These are phyloP conservation scores for Hippolais icterina DNA, from an alignment of 2,113 vertebrate species.

Conservation along the genomic window DNA sequence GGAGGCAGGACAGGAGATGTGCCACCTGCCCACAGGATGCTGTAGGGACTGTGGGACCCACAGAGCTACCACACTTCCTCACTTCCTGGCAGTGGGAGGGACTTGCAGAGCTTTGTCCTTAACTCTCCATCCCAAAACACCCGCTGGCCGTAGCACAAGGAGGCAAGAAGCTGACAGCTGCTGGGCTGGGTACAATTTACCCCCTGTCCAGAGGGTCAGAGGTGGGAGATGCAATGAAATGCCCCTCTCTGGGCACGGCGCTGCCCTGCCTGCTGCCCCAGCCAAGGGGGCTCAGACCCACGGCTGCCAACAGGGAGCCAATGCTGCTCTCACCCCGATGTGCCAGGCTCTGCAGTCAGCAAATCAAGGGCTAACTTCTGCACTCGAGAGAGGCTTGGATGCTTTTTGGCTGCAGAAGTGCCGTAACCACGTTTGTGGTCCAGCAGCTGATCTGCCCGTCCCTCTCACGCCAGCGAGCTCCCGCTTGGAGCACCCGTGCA, in stretches of 20 bases:
- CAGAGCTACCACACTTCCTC: not conserved
- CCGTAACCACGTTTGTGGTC: fast-evolving
- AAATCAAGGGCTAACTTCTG: not conserved
- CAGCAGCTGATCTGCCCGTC: not conserved
- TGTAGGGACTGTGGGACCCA: not conserved
- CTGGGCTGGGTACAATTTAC: not conserved
- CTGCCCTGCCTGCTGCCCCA: not conserved
- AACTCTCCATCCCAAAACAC: not conserved
- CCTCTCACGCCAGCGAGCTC: fast-evolving
- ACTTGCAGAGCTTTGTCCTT: not conserved
- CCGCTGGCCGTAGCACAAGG: fast-evolving
- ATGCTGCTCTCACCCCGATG: fast-evolving
- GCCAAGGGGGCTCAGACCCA: not conserved
- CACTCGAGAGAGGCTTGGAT: not conserved
- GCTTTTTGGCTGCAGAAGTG: not conserved
- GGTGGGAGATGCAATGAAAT: not conserved
- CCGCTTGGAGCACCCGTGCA: fast-evolving
- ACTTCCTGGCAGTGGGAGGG: not conserved
- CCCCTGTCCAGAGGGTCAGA: not conserved
- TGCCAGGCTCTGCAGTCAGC: not conserved
- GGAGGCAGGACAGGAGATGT: not conserved
- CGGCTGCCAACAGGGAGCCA: fast-evolving
- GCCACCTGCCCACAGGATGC: not conserved
- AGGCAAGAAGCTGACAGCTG: not conserved
- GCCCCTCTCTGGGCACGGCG: not conserved